These are phyloP conservation scores for Pristis pectinata DNA, from an alignment of 2,797 vertebrate species.

Conservation along the genomic window DNA sequence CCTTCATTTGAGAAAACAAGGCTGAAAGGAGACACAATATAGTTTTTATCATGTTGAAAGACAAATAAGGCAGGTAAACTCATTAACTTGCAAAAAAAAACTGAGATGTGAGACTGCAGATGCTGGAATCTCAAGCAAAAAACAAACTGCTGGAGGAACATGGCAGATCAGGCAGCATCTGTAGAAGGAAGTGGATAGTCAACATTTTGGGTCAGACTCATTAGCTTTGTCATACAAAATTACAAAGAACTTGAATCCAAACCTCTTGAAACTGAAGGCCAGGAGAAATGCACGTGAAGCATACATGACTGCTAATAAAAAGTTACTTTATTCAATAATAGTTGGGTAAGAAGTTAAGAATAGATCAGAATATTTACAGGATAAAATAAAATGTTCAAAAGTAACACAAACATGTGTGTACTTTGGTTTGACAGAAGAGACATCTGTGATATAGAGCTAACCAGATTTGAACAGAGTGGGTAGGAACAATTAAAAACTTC, in stretches of 20 bases:
- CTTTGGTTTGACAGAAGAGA: not conserved
- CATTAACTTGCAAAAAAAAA: not conserved
- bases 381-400: not conserved
- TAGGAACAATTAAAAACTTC: not conserved
- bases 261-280: not conserved
- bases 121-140: no score
- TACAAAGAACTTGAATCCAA: not conserved
- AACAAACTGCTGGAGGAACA: no score
- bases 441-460: not conserved
- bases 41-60: not conserved
- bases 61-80: not conserved
- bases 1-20: not conserved
- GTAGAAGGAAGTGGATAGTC: no score
- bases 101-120: not conserved
- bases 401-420: not conserved
- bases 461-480: not conserved
- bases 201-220: no score
- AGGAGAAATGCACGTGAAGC: not conserved
- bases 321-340: not conserved
- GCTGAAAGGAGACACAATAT: not conserved
- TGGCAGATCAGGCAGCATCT: no score
- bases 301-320: not conserved
- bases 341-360: not conserved
- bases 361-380: not conserved
- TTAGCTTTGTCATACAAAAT: not conserved